Percentiles rank a stretch among this genome's conserved stretches.
phyloP scores from a whole-genome alignment of 1,140 invertebrate species.

The Mycetomoellerius zeteki region DNA sequence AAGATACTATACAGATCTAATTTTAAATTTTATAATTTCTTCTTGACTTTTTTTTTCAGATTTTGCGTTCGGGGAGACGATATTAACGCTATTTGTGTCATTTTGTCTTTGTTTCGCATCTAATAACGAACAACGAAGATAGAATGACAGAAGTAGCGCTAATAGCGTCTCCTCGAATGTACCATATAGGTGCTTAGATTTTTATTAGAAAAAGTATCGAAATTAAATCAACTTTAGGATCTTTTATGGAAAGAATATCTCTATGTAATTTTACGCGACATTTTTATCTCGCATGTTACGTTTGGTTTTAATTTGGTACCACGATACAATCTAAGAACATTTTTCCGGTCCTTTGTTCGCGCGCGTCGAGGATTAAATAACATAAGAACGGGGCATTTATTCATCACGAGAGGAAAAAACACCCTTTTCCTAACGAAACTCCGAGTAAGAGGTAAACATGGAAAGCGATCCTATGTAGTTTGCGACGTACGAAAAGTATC shows the following conservation, averaged over 20 bases:
- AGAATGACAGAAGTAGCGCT: no score
- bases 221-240: neutral
- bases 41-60: neutral
- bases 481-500: neutral
- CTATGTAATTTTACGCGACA: no score
- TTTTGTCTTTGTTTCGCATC: no score
- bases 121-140: no score
- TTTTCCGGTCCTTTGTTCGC: constrained; percentile 2
- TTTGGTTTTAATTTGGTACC: neutral
- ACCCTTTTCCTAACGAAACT: neutral
- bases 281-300: no score
- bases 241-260: neutral
- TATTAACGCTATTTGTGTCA: no score
- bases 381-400: neutral
- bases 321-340: neutral
- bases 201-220: neutral
- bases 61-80: no score
- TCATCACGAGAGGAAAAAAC: neutral
- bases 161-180: neutral
- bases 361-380: neutral
- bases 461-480: neutral
- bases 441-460: neutral
- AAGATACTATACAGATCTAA: neutral
- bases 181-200: neutral
- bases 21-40: neutral